These are phyloP conservation scores for Odontamblyopus rebecca DNA, from an alignment of 2,797 vertebrate genomes.

Conservation along the genomic window DNA sequence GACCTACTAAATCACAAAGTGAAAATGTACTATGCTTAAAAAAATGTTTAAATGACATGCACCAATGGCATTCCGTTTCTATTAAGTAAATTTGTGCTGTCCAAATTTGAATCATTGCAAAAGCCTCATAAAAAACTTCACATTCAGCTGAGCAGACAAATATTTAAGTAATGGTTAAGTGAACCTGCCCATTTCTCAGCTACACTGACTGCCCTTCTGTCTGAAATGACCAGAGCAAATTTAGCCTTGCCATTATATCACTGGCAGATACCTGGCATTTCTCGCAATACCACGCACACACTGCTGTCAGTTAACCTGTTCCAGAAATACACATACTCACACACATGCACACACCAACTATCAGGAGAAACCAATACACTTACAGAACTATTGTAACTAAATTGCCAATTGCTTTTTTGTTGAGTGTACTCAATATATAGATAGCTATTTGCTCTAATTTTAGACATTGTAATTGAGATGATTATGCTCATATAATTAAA, in stretches of 20 bases:
- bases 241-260: slow-evolving; percentile 58
- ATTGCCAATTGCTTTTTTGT: neutral
- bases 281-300: slow-evolving; percentile 61
- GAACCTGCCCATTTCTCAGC: slow-evolving; percentile 6
- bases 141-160: neutral
- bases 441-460: neutral
- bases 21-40: too few species aligned
- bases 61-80: too few species aligned
- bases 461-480: neutral
- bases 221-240: slow-evolving; percentile 52
- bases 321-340: slow-evolving; percentile 48
- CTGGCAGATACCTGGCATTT: slow-evolving; percentile 60
- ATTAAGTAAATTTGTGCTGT: neutral
- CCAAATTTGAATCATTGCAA: neutral
- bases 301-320: slow-evolving; percentile 53
- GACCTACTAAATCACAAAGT: too few species aligned
- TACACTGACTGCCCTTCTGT: slow-evolving; percentile 17
- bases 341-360: neutral
- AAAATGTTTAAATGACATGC: too few species aligned
- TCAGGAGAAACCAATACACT: slow-evolving; percentile 15
- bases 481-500: too few species aligned
- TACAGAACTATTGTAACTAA: neutral
- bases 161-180: slow-evolving; percentile 1
- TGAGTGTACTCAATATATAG: too few species aligned
- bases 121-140: neutral